Evolutionary conservation across 1,140 invertebrate species (phyloP), one percentile per base, ranked within the genome.

Genomic region (Macrotrachela quadricornifera): DNA sequence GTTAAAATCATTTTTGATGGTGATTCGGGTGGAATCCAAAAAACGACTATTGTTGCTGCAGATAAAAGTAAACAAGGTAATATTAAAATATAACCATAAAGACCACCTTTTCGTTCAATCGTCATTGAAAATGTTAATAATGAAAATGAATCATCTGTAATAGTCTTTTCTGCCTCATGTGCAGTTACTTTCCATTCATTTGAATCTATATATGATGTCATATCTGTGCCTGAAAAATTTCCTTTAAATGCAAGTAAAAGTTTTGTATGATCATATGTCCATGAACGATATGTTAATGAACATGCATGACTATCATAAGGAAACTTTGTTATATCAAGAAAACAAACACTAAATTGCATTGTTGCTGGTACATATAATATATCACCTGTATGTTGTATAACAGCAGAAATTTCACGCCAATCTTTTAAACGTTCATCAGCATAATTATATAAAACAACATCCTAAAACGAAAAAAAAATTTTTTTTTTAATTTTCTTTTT

Each of bases 251-350:
- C 51, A 1, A 71, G 57, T 52, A 70, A 67, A 43, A 71, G 53
- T 42, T 65, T 64, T 51, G 54, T 61, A 9, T 67, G 75, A 56
- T 73, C 64, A 58, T 77, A 76, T 6, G 78, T 77, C 64, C 64
- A 64, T 3, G 62, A 63, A 14, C 79, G 80, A 14, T 82, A 69
- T 54, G 71, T 73, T 1, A 83, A 59, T 2, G 59, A 61, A 60
- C 81, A 84, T 0, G 60, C 68, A 61, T 83, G 80, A n/a, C 66
- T 69, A 62, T 83, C 80, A 55, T 77, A 79, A 0, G 80, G 81
- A 78, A 80, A 83, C 30, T 74, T 68, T 15, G 69, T 69, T 41
- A 82, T 67, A 63, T 81, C 75, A 14, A 82, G 63, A 42, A 74
- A 65, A 59, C 80, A 83, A 54, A 77, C 77, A 1, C 75, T 74